Evolutionary conservation across 2,113 vertebrate genomes (phyloP).

Genomic region (Sinocyclocheilus maitianheensis): DNA sequence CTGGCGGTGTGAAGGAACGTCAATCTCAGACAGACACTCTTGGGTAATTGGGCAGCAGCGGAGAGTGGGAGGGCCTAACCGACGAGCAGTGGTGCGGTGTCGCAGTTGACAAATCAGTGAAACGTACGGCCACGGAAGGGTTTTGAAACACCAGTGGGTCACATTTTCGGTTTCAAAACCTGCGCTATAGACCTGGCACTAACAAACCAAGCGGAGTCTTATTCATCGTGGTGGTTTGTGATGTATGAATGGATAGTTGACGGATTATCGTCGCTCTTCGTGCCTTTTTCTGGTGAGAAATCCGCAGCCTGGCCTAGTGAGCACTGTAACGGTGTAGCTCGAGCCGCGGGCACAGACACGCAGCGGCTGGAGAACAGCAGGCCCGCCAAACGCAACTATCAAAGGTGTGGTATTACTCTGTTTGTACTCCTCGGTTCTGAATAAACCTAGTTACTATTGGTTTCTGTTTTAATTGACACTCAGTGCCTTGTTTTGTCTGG

Average conservation of each 20-base stretch:
- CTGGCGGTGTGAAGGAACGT: not conserved
- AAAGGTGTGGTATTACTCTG: constrained; percentile 66
- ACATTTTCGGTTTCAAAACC: not conserved
- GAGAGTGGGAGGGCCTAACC: constrained; percentile 14
- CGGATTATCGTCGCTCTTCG: constrained; percentile 80
- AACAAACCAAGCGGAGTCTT: constrained; percentile 55
- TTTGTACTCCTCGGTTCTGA: not conserved
- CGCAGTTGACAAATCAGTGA: constrained; percentile 18
- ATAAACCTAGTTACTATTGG: not conserved
- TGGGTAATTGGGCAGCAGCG: not conserved
- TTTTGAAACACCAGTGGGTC: not conserved
- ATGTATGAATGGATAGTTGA: constrained; percentile 84
- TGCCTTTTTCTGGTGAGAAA: constrained; percentile 68
- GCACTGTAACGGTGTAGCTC: constrained; percentile 54
- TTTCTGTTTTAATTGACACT: not conserved
- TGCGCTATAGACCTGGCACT: constrained; percentile 69
- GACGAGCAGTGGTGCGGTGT: not conserved
- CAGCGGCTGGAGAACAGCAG: constrained; percentile 64
- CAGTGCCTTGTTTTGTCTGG: not conserved
- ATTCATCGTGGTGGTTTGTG: constrained; percentile 74
- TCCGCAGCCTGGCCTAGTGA: constrained; percentile 63
- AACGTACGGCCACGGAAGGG: not conserved
- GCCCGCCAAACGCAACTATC: constrained; percentile 76
- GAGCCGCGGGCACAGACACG: constrained; percentile 48
- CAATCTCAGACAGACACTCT: not conserved